These are phyloP conservation scores for Aplysina aerophoba DNA, from an alignment of 37 sponge, comb jelly and placozoan genomes.

Conservation along the genomic window DNA sequence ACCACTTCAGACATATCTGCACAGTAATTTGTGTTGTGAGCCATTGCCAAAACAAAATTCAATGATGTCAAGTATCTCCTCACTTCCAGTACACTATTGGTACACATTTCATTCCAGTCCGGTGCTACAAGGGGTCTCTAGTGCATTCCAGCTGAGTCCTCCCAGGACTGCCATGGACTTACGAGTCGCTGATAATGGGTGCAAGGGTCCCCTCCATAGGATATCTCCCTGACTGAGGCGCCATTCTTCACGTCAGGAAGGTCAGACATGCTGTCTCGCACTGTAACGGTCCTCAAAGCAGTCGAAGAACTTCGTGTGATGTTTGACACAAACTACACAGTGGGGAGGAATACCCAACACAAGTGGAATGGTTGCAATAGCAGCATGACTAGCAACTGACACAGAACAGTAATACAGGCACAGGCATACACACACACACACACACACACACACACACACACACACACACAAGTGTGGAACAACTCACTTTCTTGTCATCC, in stretches of 20 bases:
- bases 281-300: constrained; percentile 84
- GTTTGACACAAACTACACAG: constrained; percentile 58
- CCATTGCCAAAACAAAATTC: too few relatives aligned
- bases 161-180: neutral
- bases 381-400: neutral
- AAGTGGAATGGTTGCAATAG: too few relatives aligned
- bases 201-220: constrained; percentile 76
- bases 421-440: too few relatives aligned
- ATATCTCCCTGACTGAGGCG: constrained; percentile 69
- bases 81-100: too few relatives aligned
- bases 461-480: too few relatives aligned
- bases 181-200: constrained; percentile 90
- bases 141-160: too few relatives aligned
- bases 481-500: constrained; percentile 67
- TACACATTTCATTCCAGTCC: too few relatives aligned
- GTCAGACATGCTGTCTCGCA: constrained; percentile 93
- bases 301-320: constrained; percentile 63
- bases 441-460: constrained; percentile 27
- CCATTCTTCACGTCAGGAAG: constrained; percentile 90
- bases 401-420: neutral
- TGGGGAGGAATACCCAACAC: too few relatives aligned
- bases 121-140: too few relatives aligned
- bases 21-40: too few relatives aligned
- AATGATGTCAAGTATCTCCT: too few relatives aligned
- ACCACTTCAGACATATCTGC: too few relatives aligned